phyloP scores from a whole-genome alignment of 1,140 invertebrate genomes.

The Pseudomyrmex pallidus region DNA sequence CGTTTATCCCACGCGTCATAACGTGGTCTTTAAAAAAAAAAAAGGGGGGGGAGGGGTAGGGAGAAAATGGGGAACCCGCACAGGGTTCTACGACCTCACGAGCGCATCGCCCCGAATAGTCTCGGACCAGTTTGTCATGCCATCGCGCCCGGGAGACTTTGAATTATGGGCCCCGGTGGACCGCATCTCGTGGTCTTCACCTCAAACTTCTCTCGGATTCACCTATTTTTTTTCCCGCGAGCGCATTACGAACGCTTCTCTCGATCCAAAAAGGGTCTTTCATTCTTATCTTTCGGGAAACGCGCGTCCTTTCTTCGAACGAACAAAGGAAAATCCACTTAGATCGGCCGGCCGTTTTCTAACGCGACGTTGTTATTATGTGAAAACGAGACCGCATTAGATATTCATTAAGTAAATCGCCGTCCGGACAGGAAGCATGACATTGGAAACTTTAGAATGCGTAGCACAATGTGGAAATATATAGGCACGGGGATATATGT shows the following conservation, averaged over 20 bases:
- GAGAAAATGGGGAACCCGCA: background rate
- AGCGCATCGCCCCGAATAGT: conserved; percentile 61
- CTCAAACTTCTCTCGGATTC: conserved; percentile 4
- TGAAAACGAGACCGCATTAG: conserved; percentile 57
- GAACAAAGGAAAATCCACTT: conserved; percentile 47
- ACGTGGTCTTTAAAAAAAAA: conserved; percentile 43
- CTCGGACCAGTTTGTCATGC: conserved; percentile 66
- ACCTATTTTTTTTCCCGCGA: conserved; percentile 35
- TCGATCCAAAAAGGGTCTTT: background rate
- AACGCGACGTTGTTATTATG: conserved; percentile 43
- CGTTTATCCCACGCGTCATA: conserved; percentile 63
- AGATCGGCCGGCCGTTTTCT: conserved; percentile 16
- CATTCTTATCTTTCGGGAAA: conserved; percentile 28
- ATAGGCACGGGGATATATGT: too few species aligned
- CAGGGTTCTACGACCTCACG: conserved; percentile 65
- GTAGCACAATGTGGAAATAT: too few species aligned
- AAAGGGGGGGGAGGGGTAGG: too few species aligned
- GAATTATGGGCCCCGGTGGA: conserved; percentile 50
- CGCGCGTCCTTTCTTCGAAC: background rate
- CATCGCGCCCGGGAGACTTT: conserved; percentile 53
- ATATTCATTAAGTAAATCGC: conserved; percentile 59
- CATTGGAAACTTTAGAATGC: background rate
- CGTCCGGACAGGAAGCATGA: conserved; percentile 14
- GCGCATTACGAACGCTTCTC: background rate
- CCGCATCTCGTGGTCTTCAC: background rate